Evolutionary conservation across 2,113 vertebrate genomes (phyloP).

Genomic region (Ictidomys tridecemlineatus): DNA sequence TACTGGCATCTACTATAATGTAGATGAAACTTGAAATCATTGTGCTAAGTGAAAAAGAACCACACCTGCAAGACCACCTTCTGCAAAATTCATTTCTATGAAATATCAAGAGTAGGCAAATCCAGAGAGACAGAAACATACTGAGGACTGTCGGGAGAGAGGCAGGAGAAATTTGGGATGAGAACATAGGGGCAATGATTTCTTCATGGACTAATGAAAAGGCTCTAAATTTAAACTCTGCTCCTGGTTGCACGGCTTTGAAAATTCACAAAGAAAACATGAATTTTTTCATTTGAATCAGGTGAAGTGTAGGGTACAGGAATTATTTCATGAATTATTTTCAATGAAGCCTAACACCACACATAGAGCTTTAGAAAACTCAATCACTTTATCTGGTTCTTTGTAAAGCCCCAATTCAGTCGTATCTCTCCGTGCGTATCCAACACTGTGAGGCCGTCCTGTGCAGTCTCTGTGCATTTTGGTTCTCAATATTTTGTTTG

Average conservation of each 20-base stretch:
- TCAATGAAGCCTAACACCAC: not conserved
- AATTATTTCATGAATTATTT: too few species aligned
- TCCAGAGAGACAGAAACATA: accelerated
- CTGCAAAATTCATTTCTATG: accelerated
- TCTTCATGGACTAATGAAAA: too few species aligned
- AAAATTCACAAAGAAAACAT: too few species aligned
- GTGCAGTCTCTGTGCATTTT: not conserved
- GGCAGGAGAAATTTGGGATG: accelerated
- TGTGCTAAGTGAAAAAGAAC: too few species aligned
- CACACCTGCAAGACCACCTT: too few species aligned
- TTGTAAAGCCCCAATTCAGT: conserved; percentile 10
- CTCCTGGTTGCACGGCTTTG: not conserved
- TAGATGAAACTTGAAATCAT: too few species aligned
- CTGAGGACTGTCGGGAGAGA: not conserved
- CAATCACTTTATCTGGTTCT: not conserved
- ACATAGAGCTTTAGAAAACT: not conserved
- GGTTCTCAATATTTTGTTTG: not conserved
- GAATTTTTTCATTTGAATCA: not conserved
- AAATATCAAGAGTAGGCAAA: not conserved
- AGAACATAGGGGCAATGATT: accelerated
- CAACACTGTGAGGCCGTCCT: not conserved
- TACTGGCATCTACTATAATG: too few species aligned
- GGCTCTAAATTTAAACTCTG: not conserved
- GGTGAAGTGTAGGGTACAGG: accelerated
- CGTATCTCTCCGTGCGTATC: not conserved